Conservation (phyloP, 23 tunicate species). For the Phallusia fumigata region DNA sequence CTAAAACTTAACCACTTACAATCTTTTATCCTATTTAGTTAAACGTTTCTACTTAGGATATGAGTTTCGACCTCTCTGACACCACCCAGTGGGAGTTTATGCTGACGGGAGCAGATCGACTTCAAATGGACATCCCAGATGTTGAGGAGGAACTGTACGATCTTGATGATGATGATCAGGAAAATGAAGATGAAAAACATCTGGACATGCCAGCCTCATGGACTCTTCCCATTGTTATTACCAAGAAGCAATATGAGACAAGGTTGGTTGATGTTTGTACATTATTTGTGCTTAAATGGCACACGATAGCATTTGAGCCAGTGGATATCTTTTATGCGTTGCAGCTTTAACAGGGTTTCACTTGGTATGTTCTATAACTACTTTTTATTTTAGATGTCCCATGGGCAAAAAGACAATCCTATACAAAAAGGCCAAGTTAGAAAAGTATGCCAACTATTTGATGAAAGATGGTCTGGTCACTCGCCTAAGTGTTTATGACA, state of each 20-base stretch:
- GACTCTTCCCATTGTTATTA: slow-evolving; percentile 63
- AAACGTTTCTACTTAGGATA: slow-evolving; percentile 33
- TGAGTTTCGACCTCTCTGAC: slow-evolving; percentile 77
- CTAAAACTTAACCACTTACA: neutral
- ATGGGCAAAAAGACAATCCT: slow-evolving; percentile 84
- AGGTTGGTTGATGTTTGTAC: slow-evolving; percentile 25
- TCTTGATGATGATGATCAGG: slow-evolving; percentile 81
- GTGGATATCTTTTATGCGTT: no score
- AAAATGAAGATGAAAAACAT: slow-evolving; percentile 83
- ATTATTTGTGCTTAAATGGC: no score
- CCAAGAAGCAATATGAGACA: slow-evolving; percentile 71
- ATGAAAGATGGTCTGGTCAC: slow-evolving; percentile 85
- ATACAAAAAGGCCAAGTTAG: slow-evolving; percentile 79
- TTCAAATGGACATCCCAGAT: slow-evolving; percentile 70
- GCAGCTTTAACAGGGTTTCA: no score
- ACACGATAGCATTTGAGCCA: no score
- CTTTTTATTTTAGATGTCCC: slow-evolving; percentile 57
- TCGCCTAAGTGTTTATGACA: slow-evolving; percentile 62
- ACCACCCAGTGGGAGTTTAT: slow-evolving; percentile 83
- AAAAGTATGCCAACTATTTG: slow-evolving; percentile 81
- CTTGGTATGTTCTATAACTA: no score
- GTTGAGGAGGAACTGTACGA: slow-evolving; percentile 85
- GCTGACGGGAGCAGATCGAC: slow-evolving; percentile 57
- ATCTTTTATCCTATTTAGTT: no score
- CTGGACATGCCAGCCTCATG: slow-evolving; percentile 94